A percentile compares a stretch with the other conserved stretches of the same genome.
Conservation (phyloP, 2,797 vertebrate species). For the Muscicapa comitata region DNA sequence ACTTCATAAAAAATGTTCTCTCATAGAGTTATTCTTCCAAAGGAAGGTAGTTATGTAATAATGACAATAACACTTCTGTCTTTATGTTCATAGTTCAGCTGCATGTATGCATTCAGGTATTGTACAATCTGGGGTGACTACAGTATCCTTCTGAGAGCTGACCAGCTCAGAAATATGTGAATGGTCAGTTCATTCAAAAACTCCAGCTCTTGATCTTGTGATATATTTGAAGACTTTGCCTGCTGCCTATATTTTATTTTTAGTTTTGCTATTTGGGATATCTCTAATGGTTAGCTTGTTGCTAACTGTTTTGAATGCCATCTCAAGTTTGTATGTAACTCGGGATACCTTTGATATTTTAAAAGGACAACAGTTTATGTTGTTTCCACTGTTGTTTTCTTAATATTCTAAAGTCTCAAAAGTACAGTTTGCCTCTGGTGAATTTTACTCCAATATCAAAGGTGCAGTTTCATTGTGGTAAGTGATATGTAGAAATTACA, state of each 20-base stretch:
- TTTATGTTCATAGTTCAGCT: neutral
- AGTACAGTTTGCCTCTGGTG: neutral
- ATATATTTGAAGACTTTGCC: neutral
- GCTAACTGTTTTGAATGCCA: neutral
- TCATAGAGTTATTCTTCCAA: neutral
- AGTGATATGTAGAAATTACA: neutral
- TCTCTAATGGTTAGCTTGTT: neutral
- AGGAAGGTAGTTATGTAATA: neutral
- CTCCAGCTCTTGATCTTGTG: neutral
- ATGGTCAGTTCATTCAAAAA: neutral
- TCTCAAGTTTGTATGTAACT: neutral
- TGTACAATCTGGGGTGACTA: neutral
- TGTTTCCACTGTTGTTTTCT: neutral
- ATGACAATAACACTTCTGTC: neutral
- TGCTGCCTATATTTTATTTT: neutral
- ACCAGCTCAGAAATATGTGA: neutral
- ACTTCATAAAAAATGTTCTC: neutral
- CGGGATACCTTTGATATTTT: neutral
- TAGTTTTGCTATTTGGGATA: neutral
- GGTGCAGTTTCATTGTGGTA: neutral
- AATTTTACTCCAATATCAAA: neutral
- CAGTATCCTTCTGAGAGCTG: neutral
- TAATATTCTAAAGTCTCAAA: neutral
- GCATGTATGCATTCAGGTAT: neutral
- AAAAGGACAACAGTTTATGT: neutral